Evolutionary conservation across 2,113 vertebrate species (phyloP).

Genomic region (Lathamus discolor): DNA sequence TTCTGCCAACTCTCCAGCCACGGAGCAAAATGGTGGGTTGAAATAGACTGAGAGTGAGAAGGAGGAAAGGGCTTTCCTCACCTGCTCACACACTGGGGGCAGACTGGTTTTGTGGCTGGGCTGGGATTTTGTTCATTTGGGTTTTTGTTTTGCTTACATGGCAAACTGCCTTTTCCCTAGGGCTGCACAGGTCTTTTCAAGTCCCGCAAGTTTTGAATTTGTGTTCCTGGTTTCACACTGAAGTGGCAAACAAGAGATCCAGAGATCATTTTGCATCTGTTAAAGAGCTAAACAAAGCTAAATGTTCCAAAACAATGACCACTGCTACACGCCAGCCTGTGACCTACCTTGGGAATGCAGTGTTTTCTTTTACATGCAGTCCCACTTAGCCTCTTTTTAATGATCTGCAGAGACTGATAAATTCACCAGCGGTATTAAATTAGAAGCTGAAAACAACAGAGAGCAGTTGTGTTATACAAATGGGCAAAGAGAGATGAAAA

Average conservation of each 20-base stretch:
- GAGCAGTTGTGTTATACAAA: neutral
- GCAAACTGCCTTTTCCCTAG: neutral
- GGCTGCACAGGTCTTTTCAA: neutral
- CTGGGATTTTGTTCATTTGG: neutral
- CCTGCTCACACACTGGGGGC: neutral
- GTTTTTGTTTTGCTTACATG: neutral
- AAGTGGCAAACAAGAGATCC: neutral
- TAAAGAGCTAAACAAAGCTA: neutral
- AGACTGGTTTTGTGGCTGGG: neutral
- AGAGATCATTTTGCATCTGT: neutral
- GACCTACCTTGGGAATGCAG: neutral
- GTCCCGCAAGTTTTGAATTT: neutral
- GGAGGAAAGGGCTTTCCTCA: neutral
- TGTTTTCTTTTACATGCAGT: neutral
- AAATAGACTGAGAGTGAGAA: neutral
- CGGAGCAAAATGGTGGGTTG: neutral
- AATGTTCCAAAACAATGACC: neutral
- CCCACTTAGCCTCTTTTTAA: neutral
- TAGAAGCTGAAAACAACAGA: conserved; percentile 12
- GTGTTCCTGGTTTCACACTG: neutral
- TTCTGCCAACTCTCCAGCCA: neutral
- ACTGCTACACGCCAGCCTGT: neutral
- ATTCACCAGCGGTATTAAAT: neutral
- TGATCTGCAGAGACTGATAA: neutral
- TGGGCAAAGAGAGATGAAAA: neutral